Evolutionary conservation across 2,113 vertebrate species (phyloP).

Genomic region (Dasypus novemcinctus): DNA sequence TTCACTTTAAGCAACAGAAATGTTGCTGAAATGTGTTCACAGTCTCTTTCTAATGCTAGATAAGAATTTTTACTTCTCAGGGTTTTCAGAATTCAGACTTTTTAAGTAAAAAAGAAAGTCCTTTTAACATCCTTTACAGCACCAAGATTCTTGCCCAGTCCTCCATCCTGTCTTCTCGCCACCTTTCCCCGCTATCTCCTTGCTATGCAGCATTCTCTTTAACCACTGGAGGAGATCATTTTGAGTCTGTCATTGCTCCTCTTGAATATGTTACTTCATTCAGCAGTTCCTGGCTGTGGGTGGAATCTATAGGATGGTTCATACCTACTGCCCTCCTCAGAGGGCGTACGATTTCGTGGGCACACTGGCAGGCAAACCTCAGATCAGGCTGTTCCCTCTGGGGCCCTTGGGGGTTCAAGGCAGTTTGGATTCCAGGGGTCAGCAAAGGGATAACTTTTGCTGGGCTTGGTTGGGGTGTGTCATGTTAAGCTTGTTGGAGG

Average conservation of each 20-base stretch:
- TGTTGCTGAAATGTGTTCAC: no score
- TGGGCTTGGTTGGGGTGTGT: background rate
- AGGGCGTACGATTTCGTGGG: fast-evolving
- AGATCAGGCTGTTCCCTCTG: background rate
- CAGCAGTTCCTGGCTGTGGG: background rate
- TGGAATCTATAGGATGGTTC: background rate
- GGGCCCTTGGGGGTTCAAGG: background rate
- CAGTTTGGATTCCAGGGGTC: background rate
- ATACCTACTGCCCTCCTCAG: background rate
- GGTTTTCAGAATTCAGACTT: background rate
- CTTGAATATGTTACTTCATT: background rate
- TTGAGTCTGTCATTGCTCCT: background rate
- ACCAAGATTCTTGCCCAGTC: background rate
- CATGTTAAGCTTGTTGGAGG: background rate
- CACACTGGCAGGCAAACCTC: background rate
- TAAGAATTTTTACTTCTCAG: background rate
- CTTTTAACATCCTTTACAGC: fast-evolving
- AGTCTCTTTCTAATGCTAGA: background rate
- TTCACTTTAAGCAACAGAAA: background rate
- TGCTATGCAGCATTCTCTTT: background rate
- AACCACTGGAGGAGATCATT: background rate
- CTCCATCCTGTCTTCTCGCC: background rate
- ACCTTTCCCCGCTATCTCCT: background rate
- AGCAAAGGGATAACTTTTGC: background rate
- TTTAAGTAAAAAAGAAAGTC: background rate